A percentile compares a stretch with the other conserved stretches of the same genome.
Evolutionary conservation across 2,888 invertebrate genomes (phyloP).

Genomic region (Thera obeliscata): DNA sequence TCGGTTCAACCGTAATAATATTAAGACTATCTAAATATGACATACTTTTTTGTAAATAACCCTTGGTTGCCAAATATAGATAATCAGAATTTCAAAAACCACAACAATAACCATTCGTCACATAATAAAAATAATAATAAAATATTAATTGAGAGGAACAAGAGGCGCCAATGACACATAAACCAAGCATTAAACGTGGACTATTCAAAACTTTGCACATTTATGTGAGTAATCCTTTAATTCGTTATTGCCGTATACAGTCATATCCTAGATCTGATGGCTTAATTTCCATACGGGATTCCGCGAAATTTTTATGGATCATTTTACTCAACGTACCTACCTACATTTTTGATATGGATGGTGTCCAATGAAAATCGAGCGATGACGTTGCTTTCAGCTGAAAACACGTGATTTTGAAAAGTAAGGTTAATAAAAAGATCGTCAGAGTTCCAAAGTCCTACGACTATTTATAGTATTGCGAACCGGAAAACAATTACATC

Average conservation of each 20-base stretch:
- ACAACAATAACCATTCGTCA: slow-evolving; percentile 20
- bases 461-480: slow-evolving; percentile 34
- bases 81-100: slow-evolving; percentile 5
- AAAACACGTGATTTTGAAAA: background rate
- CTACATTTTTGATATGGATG: background rate
- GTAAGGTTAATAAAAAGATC: background rate
- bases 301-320: slow-evolving; percentile 22
- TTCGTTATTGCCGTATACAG: slow-evolving; percentile 19
- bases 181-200: slow-evolving; percentile 54
- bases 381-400: slow-evolving; percentile 1
- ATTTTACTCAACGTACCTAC: slow-evolving; percentile 6
- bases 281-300: slow-evolving; percentile 19
- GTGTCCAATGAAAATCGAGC: background rate
- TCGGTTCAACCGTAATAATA: no score
- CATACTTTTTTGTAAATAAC: background rate
- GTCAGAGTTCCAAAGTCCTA: background rate
- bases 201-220: slow-evolving; percentile 60
- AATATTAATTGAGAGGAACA: slow-evolving; percentile 67
- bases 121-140: slow-evolving; percentile 21
- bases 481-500: slow-evolving; percentile 35
- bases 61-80: slow-evolving; percentile 16
- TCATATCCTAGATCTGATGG: slow-evolving; percentile 27
- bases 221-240: slow-evolving; percentile 51
- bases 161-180: slow-evolving; percentile 71
- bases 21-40: no score